A percentile compares a stretch with the other conserved stretches of the same genome.
These are phyloP conservation scores for Pammene fasciana DNA, from an alignment of 2,888 invertebrate species.

Conservation along the genomic window DNA sequence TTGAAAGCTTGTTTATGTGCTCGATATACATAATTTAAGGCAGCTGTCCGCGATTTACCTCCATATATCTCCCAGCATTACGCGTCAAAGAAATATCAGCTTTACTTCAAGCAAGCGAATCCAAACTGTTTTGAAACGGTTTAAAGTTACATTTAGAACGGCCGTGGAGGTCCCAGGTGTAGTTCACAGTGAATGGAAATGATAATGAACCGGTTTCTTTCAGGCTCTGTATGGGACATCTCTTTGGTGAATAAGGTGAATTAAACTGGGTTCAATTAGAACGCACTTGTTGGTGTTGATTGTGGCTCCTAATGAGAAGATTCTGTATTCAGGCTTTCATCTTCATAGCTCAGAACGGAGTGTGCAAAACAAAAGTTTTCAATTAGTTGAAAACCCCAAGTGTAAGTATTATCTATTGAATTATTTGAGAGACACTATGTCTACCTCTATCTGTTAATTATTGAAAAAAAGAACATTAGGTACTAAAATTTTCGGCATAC, in stretches of 20 bases:
- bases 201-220: constrained; percentile 63
- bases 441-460: too few relatives aligned
- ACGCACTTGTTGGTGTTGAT: constrained; percentile 46
- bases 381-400: too few relatives aligned
- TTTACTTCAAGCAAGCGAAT: background rate
- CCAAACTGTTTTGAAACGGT: constrained; percentile 7
- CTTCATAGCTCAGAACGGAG: too few relatives aligned
- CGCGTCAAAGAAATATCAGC: constrained; percentile 37
- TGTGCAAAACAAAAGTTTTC: too few relatives aligned
- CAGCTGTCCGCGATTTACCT: constrained; percentile 31
- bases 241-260: constrained; percentile 55
- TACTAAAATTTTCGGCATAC: too few relatives aligned
- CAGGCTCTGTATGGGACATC: constrained; percentile 51
- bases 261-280: constrained; percentile 55
- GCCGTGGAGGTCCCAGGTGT: constrained; percentile 57
- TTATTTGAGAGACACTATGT: too few relatives aligned
- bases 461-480: too few relatives aligned
- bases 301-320: constrained; percentile 20
- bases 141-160: constrained; percentile 32
- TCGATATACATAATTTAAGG: constrained; percentile 32
- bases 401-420: too few relatives aligned
- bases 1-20: constrained; percentile 26
- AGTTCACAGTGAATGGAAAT: constrained; percentile 58
- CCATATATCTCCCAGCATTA: constrained; percentile 34
- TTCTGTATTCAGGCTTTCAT: background rate